Evolutionary conservation across 2,113 vertebrate species (phyloP).

Genomic region (Sphyrna mokarran): DNA sequence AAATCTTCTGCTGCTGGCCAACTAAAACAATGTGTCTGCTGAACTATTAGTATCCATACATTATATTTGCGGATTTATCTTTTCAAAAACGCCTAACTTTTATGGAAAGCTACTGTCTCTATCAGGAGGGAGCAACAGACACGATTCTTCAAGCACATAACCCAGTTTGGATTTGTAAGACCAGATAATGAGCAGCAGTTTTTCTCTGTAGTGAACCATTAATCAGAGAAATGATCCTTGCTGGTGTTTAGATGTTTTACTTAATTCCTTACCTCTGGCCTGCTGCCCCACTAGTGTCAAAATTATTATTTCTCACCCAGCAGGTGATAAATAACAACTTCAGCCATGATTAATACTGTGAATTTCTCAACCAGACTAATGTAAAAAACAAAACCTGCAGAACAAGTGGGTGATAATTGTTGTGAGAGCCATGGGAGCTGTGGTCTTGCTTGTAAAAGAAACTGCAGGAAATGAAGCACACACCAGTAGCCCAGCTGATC

Average conservation of each 20-base stretch:
- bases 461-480: constrained; percentile 62
- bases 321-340: constrained; percentile 82
- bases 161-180: constrained; percentile 60
- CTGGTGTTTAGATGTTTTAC: constrained; percentile 79
- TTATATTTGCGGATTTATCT: constrained; percentile 35
- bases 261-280: constrained; percentile 84
- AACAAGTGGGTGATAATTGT: constrained; percentile 79
- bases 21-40: constrained; percentile 30
- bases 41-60: constrained; percentile 32
- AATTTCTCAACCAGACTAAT: constrained; percentile 65
- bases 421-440: constrained; percentile 63
- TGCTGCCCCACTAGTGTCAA: constrained; percentile 74
- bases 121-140: background rate
- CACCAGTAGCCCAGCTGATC: constrained; percentile 58
- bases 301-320: constrained; percentile 82
- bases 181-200: constrained; percentile 64
- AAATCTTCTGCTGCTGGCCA: constrained; percentile 34
- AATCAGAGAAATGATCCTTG: constrained; percentile 79
- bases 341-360: constrained; percentile 71
- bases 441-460: constrained; percentile 56
- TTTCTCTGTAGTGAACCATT: constrained; percentile 72
- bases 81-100: constrained; percentile 25
- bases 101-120: constrained; percentile 29
- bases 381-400: constrained; percentile 57
- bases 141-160: constrained; percentile 45